phyloP scores from a whole-genome alignment of 2,888 invertebrate genomes.

The Carabus problematicus region DNA sequence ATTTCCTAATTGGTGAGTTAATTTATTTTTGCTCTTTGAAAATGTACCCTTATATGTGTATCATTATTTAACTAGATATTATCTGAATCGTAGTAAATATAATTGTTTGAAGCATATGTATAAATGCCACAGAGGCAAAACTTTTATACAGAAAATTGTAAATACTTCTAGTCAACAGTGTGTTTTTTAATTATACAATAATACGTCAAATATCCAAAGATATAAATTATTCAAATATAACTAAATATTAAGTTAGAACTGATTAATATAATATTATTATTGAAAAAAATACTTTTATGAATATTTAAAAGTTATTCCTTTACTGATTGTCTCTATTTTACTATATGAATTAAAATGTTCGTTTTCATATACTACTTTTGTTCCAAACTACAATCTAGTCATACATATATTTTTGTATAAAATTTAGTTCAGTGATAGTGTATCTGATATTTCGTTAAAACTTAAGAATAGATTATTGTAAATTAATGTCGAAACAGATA shows the following conservation, averaged over 20 bases:
- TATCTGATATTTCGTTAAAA: not conserved
- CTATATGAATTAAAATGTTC: not conserved
- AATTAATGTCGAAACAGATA: conserved; percentile 14
- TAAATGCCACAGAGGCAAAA: no score
- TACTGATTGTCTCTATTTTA: not conserved
- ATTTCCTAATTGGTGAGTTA: conserved; percentile 12
- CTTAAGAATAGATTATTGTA: not conserved
- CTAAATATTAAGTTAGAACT: not conserved
- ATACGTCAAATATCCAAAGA: conserved; percentile 14
- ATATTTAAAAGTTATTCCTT: not conserved
- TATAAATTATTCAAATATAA: conserved; percentile 4
- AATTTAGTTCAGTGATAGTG: not conserved
- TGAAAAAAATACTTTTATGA: not conserved
- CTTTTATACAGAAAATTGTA: no score
- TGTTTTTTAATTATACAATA: conserved; percentile 16
- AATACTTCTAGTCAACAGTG: conserved; percentile 28
- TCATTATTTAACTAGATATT: conserved; percentile 22
- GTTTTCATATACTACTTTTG: not conserved
- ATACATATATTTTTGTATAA: not conserved
- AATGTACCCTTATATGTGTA: conserved; percentile 10
- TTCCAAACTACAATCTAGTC: not conserved
- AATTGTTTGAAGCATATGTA: not conserved
- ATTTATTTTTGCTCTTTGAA: conserved; percentile 14
- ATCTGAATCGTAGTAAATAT: conserved; percentile 27
- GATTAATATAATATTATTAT: not conserved